Evolutionary conservation across 1,140 invertebrate genomes (phyloP).

Genomic region (Rhagoletis pomonella): DNA sequence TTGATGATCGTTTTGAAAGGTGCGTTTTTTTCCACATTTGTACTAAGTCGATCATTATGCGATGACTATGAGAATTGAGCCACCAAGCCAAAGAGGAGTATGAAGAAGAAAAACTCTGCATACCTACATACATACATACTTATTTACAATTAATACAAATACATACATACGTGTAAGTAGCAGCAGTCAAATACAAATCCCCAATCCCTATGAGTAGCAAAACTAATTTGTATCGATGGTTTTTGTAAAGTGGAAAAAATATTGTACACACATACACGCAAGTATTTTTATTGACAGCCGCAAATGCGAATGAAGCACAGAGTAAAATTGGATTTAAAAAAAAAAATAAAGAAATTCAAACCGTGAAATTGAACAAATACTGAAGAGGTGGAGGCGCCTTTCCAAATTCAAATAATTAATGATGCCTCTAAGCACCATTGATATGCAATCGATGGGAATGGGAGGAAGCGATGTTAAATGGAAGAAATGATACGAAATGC

Average conservation of each 20-base stretch:
- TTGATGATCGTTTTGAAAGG: conserved; percentile 53
- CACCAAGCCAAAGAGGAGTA: conserved; percentile 3
- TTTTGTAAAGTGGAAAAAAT: conserved; percentile 34
- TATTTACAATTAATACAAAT: neutral
- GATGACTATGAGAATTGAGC: conserved; percentile 53
- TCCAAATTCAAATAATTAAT: conserved; percentile 57
- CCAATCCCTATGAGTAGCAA: conserved; percentile 56
- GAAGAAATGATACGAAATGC: too few relatives aligned
- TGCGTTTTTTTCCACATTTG: neutral
- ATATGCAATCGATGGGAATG: conserved; percentile 21
- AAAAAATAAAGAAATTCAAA: conserved; percentile 56
- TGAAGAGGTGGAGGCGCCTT: conserved; percentile 56
- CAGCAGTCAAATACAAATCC: neutral
- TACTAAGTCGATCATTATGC: conserved; percentile 53
- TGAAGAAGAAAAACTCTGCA: neutral
- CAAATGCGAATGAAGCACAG: conserved; percentile 7
- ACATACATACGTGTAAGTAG: neutral
- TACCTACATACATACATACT: neutral
- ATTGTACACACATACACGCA: neutral
- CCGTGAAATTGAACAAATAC: conserved; percentile 58
- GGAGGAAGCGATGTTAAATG: neutral
- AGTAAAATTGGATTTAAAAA: neutral
- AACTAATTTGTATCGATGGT: conserved; percentile 57
- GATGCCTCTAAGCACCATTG: conserved; percentile 49
- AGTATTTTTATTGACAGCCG: conserved; percentile 25